Evolutionary conservation across 2,888 invertebrate genomes (phyloP).

Genomic region (Lithophane socia): DNA sequence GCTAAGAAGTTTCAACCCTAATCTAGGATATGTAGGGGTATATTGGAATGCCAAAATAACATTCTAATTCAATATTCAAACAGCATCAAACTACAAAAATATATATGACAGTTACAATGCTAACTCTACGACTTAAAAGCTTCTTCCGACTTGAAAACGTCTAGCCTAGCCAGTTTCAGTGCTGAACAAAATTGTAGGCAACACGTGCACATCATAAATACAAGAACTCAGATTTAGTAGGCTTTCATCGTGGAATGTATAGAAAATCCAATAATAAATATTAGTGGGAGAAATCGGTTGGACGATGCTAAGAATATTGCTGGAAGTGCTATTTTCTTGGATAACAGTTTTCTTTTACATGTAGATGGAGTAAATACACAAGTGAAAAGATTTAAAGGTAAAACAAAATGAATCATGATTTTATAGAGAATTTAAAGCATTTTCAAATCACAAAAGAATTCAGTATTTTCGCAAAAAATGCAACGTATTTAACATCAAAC

Average conservation of each 20-base stretch:
- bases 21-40: no score
- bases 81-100: background rate
- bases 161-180: slow-evolving; percentile 9
- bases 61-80: background rate
- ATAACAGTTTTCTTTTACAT: background rate
- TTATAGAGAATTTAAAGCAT: background rate
- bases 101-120: background rate
- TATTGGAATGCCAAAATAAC: background rate
- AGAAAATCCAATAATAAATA: slow-evolving; percentile 77
- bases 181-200: slow-evolving; percentile 58
- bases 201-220: slow-evolving; percentile 79
- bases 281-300: slow-evolving; percentile 65
- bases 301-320: slow-evolving; percentile 33
- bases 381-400: background rate
- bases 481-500: background rate
- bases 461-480: background rate
- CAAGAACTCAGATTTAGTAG: slow-evolving; percentile 75
- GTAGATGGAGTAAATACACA: no score
- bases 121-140: background rate
- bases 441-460: background rate
- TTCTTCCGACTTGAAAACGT: slow-evolving; percentile 8
- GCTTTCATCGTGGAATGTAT: slow-evolving; percentile 70
- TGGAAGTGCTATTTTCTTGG: slow-evolving; percentile 28
- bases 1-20: background rate
- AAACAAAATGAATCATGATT: background rate